A percentile compares a stretch with the other conserved stretches of the same genome.
phyloP scores from a whole-genome alignment of 2,888 invertebrate species.

The Protodeltote pygarga region DNA sequence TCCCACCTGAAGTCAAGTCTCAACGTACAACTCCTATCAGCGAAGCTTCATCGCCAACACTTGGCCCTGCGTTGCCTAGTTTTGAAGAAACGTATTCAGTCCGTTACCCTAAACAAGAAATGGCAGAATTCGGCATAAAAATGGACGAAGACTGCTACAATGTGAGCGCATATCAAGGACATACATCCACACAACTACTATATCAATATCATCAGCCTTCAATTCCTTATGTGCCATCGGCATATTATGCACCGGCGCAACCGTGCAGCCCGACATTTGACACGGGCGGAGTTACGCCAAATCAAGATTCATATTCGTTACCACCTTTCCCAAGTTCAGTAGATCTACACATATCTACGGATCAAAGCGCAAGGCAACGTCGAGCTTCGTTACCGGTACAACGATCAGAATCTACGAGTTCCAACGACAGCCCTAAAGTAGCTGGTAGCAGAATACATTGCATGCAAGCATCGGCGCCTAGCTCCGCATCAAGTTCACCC shows the following conservation, averaged over 20 bases:
- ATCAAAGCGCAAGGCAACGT: constrained; percentile 89
- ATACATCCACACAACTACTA: constrained; percentile 84
- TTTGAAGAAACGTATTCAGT: constrained; percentile 96
- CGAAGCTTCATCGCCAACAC: constrained; percentile 78
- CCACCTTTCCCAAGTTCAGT: constrained; percentile 90
- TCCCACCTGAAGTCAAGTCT: constrained; percentile 77
- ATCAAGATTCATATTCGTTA: constrained; percentile 90
- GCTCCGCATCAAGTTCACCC: constrained; percentile 90
- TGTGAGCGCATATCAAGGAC: constrained; percentile 87
- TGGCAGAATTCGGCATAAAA: constrained; percentile 90
- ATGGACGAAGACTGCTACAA: constrained; percentile 96
- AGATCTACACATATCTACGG: constrained; percentile 90
- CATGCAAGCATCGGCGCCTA: constrained; percentile 89
- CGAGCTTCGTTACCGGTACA: constrained; percentile 93
- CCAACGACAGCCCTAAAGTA: constrained; percentile 91
- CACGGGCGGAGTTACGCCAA: constrained; percentile 80
- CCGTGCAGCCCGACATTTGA: constrained; percentile 86
- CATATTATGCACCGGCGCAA: constrained; percentile 88
- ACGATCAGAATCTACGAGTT: constrained; percentile 93
- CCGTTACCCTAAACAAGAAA: constrained; percentile 89
- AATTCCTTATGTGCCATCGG: constrained; percentile 84
- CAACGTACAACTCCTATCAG: constrained; percentile 78
- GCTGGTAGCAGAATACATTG: constrained; percentile 81
- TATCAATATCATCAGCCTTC: constrained; percentile 88
- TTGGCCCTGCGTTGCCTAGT: constrained; percentile 91